Conservation (phyloP, 2,113 vertebrate species). For the Xiphophorus couchianus region DNA sequence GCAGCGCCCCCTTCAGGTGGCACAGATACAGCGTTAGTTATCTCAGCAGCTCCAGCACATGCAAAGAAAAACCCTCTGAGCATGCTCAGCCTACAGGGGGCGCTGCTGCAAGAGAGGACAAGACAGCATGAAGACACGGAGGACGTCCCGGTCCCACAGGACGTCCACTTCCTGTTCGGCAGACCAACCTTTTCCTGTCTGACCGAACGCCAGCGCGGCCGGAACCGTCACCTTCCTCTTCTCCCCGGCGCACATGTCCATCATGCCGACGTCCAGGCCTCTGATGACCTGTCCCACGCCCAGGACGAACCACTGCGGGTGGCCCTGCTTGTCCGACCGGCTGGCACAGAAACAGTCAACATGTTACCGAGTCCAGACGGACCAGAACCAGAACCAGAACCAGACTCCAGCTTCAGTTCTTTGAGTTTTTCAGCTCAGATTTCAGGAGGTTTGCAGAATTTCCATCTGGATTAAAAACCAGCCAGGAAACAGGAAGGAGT, state of each 20-base stretch:
- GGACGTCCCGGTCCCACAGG: too few relatives aligned
- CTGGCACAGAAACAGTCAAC: conserved; percentile 67
- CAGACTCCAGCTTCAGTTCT: too few relatives aligned
- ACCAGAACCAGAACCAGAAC: too few relatives aligned
- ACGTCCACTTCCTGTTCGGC: background rate
- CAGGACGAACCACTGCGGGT: conserved; percentile 96
- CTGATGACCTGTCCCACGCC: conserved; percentile 97
- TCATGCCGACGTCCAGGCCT: conserved; percentile 91
- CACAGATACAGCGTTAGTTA: conserved; percentile 17
- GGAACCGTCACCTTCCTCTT: conserved; percentile 92
- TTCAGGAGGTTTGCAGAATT: too few relatives aligned
- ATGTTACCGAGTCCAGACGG: too few relatives aligned
- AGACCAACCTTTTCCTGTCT: conserved; percentile 83
- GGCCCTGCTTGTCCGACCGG: conserved; percentile 88
- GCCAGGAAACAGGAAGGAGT: too few relatives aligned
- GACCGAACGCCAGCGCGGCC: conserved; percentile 88
- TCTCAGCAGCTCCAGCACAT: background rate
- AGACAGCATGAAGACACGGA: conserved; percentile 34
- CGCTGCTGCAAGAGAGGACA: conserved; percentile 57
- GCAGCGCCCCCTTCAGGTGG: conserved; percentile 2
- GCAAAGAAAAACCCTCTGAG: conserved; percentile 31
- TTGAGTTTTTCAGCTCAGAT: too few relatives aligned
- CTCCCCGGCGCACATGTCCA: conserved; percentile 94
- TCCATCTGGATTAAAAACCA: too few relatives aligned
- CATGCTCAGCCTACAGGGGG: conserved; percentile 65